A percentile compares a stretch with the other conserved stretches of the same genome.
These are phyloP conservation scores for Melikaiella ostensackeni DNA, from an alignment of 2,888 invertebrate genomes.

Conservation along the genomic window DNA sequence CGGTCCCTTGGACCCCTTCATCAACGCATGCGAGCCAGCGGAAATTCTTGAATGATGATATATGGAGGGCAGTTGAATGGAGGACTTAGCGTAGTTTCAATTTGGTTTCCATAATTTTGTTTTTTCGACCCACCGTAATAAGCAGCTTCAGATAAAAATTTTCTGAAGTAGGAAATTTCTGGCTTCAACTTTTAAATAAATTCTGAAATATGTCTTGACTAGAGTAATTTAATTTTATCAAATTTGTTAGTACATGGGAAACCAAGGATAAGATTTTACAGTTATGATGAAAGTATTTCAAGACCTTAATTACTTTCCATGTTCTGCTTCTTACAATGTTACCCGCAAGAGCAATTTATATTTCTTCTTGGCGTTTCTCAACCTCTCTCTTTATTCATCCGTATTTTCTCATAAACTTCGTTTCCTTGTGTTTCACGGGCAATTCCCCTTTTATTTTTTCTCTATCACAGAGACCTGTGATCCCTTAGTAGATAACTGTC, in stretches of 20 bases:
- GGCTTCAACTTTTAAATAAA: not conserved
- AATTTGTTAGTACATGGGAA: not conserved
- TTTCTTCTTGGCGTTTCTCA: not conserved
- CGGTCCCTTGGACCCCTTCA: too few species aligned
- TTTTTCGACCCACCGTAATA: too few species aligned
- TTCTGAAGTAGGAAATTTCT: too few species aligned
- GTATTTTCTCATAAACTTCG: not conserved
- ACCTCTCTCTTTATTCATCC: too few species aligned
- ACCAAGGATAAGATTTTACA: too few species aligned
- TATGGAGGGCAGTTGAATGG: too few species aligned
- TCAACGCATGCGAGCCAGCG: too few species aligned
- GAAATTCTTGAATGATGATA: too few species aligned
- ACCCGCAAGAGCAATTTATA: not conserved
- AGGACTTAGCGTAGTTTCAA: too few species aligned
- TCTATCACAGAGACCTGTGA: not conserved
- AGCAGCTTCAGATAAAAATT: too few species aligned
- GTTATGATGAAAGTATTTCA: not conserved
- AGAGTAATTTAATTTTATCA: not conserved
- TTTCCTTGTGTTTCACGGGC: not conserved
- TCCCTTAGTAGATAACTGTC: not conserved
- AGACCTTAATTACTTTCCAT: constrained; percentile 7
- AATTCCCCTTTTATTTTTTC: not conserved
- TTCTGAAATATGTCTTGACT: not conserved
- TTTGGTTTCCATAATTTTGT: too few species aligned
- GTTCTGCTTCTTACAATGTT: not conserved